Percentiles rank a stretch among this genome's conserved stretches.
phyloP scores from a whole-genome alignment of 2,888 invertebrate species.

The Campoplex nolae region DNA sequence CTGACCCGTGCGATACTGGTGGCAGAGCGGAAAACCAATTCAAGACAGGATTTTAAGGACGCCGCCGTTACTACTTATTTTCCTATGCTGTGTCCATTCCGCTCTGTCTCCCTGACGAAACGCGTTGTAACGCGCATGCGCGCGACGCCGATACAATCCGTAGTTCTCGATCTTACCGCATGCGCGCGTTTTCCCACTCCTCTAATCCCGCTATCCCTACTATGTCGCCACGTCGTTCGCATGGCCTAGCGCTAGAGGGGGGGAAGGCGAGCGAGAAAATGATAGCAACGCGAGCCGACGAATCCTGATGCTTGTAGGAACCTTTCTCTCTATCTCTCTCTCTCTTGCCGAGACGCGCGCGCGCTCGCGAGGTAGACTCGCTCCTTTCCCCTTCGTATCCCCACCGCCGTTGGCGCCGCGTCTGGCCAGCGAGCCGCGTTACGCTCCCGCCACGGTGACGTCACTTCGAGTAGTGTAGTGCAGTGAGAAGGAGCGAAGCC shows the following conservation, averaged over 20 bases:
- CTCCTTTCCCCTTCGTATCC: constrained; percentile 80
- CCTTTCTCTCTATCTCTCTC: constrained; percentile 48
- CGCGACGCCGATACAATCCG: constrained; percentile 36
- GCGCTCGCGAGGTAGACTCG: constrained; percentile 79
- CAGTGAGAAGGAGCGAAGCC: constrained; percentile 84
- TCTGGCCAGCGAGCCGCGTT: constrained; percentile 82
- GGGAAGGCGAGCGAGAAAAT: background rate
- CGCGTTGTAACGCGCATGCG: constrained; percentile 36
- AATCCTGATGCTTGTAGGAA: constrained; percentile 43
- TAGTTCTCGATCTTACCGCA: constrained; percentile 40
- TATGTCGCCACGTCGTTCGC: background rate
- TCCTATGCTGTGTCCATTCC: no score
- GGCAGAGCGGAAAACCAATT: no score
- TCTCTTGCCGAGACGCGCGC: constrained; percentile 39
- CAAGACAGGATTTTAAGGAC: no score
- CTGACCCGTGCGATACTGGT: no score
- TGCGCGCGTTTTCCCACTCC: constrained; percentile 51
- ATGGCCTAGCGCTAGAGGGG: background rate
- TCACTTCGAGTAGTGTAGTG: constrained; percentile 85
- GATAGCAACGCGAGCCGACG: constrained; percentile 70
- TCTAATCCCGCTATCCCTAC: background rate
- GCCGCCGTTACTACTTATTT: no score
- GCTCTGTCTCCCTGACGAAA: background rate
- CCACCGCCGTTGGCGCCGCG: constrained; percentile 74
- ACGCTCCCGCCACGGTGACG: constrained; percentile 85